These are phyloP conservation scores for Crypturellus undulatus DNA, from an alignment of 2,113 vertebrate species.

Conservation along the genomic window DNA sequence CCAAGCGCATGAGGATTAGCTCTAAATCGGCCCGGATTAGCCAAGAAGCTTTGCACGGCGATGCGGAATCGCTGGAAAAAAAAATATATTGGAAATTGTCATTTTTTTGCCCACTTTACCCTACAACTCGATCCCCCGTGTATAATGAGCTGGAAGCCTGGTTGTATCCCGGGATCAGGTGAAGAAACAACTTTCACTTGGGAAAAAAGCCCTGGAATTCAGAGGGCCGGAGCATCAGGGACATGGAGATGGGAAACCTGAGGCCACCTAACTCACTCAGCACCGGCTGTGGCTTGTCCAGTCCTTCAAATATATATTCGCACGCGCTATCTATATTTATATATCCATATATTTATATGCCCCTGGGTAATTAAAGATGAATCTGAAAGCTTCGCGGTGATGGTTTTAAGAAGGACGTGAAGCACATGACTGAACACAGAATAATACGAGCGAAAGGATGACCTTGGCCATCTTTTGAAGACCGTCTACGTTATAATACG, in stretches of 20 bases:
- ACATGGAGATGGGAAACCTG: not conserved
- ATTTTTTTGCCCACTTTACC: conserved; percentile 29
- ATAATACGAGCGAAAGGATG: not conserved
- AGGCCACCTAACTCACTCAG: conserved; percentile 16
- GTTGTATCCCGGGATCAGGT: conserved; percentile 16
- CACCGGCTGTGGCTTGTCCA: not conserved
- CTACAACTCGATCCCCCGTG: conserved; percentile 15
- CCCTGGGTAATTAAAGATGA: not conserved
- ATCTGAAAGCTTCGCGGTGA: not conserved
- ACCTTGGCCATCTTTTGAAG: not conserved
- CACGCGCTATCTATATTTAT: not conserved
- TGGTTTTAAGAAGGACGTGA: not conserved
- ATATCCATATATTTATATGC: not conserved
- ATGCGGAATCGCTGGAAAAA: not conserved
- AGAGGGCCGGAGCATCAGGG: not conserved
- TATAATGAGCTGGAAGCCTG: conserved; percentile 32
- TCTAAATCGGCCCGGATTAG: conserved; percentile 38
- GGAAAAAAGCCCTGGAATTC: conserved; percentile 21
- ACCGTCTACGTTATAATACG: fast-evolving
- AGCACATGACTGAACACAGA: not conserved
- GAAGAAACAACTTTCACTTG: conserved; percentile 55
- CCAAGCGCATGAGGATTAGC: conserved; percentile 37
- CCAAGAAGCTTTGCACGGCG: not conserved
- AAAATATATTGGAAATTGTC: not conserved
- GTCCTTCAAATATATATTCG: not conserved